Base-by-base conservation (phyloP, 2,797 vertebrate genomes). In the Takifugu ocellatus region DNA sequence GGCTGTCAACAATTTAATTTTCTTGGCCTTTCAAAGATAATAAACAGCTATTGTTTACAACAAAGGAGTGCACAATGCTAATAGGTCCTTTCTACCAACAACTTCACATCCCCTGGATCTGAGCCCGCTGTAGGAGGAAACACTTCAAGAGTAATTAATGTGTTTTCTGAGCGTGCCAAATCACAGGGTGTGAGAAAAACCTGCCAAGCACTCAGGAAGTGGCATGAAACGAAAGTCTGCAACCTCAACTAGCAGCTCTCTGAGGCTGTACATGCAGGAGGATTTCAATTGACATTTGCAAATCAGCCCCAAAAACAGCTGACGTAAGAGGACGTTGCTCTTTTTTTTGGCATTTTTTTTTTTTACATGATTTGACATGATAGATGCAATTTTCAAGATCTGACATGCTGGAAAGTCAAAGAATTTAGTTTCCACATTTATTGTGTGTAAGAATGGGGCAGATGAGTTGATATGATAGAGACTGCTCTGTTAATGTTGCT, bases 71-170 rank as follows among this genome's bases (percentile, higher is more conserved):
- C 65, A 69, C 48, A 33, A 33, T 33, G 33, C 33, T 33, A 33
- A 33, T 33, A 8, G 33, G 33, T 83, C 77, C 81, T 75, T 74
- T 61, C 69, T 59, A 59, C 51, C 51, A 56, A 74, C 49, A 15
- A 16, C 43, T 45, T 17, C n/a, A 16, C n/a, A 17, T 45, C 62
- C 51, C 64, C 61, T 56, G 60, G 75, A 81, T 68, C 58, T 52
- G 55, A 73, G 70, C 49, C 68, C 47, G 55, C 51, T 79, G 66
- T 79, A 74, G 60, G 69, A 66, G 61, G 80, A 81, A 87, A 81
- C 78, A 79, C 79, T 84, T 86, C 62, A 80, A 82, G 73, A 84
- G 78, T 87, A 87, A 89, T 88, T 88, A 85, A 87, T 70, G 72
- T 68, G 77, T 75, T 85, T 75, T 87, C 78, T 84, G 83, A 82